Conservation (phyloP, 2,888 invertebrate genomes). For the Salticus scenicus region DNA sequence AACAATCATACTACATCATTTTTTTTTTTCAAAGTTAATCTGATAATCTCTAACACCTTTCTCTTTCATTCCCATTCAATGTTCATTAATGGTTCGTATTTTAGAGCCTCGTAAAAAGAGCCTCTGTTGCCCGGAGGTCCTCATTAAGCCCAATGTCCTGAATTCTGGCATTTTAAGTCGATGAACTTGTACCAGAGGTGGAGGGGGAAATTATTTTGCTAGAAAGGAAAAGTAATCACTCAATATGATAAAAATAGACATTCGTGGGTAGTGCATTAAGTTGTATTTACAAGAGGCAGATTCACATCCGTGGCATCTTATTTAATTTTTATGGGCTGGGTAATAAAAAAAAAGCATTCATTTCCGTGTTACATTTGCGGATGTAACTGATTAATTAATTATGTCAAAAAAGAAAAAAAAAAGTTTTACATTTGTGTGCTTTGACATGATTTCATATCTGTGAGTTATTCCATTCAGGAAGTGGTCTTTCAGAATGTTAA, state of each 20-base stretch:
- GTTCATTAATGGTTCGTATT: conserved; percentile 26
- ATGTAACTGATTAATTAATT: too few species aligned
- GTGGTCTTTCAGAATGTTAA: too few species aligned
- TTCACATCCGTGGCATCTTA: too few species aligned
- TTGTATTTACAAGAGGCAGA: too few species aligned
- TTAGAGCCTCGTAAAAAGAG: not conserved
- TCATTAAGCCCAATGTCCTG: conserved; percentile 57
- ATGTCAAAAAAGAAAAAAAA: too few species aligned
- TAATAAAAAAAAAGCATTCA: too few species aligned
- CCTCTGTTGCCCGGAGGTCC: conserved; percentile 15
- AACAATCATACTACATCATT: conserved; percentile 15
- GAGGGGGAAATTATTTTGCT: conserved; percentile 24
- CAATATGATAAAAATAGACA: not conserved
- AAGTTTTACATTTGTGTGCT: too few species aligned
- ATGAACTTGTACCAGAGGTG: conserved; percentile 57
- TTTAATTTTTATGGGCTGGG: too few species aligned
- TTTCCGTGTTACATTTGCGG: too few species aligned
- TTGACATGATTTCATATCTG: too few species aligned
- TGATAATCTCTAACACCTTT: conserved; percentile 46
- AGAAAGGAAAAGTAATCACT: not conserved
- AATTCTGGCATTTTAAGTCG: conserved; percentile 41
- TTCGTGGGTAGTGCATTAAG: not conserved
- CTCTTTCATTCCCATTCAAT: conserved; percentile 27
- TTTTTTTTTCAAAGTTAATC: conserved; percentile 22
- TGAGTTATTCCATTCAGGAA: too few species aligned